Base-by-base conservation (phyloP, 2,888 invertebrate genomes). In the Drosophila atroscutellata region DNA sequence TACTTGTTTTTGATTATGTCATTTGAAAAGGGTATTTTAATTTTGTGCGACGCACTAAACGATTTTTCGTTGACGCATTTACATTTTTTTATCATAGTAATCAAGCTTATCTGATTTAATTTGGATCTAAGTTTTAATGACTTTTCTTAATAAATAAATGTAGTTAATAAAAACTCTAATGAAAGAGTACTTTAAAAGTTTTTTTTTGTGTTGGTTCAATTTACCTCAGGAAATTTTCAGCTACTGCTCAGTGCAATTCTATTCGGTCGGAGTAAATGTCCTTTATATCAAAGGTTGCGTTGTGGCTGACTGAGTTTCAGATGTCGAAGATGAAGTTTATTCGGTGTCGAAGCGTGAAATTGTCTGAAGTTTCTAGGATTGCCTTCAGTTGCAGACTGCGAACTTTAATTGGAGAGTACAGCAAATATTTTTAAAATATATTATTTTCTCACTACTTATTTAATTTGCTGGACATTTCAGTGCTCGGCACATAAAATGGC, bases 271-370 rank as follows among this genome's bases (percentile, higher is more conserved):
- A 71, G 59, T 51, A 61, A 59, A 58, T 64, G 60, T 54, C 54
- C 65, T 28, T 37, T 55, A 47, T 45, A 32, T 47, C 51, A 30
- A 20, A 60, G 56, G 61, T 50, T 54, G 42, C 49, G 63, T 39
- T 51, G 63, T 57, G 69, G 52, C 55, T 60, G 50, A 34, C 18
- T 56, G 45, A 47, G 30, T 61, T 68, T 50, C 47, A 47, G 73
- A 57, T 65, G 60, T 52, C 28, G 24, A 62, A 60, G 51, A 60
- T 64, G 20, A 54, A 56, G 59, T 47, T 57, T 39, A 28, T 20
- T 56, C 42, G 69, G 59, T 59, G 59, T 59, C 57, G 51, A 56
- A 66, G 66, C 77, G 57, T 77, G 36, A 73, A 81, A 81, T 73
- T 79, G 58, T 58, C 32, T 52, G 8, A 61, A 55, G 50, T 63